Conservation (phyloP, 2,888 invertebrate genomes). For the Lithosia quadra region DNA sequence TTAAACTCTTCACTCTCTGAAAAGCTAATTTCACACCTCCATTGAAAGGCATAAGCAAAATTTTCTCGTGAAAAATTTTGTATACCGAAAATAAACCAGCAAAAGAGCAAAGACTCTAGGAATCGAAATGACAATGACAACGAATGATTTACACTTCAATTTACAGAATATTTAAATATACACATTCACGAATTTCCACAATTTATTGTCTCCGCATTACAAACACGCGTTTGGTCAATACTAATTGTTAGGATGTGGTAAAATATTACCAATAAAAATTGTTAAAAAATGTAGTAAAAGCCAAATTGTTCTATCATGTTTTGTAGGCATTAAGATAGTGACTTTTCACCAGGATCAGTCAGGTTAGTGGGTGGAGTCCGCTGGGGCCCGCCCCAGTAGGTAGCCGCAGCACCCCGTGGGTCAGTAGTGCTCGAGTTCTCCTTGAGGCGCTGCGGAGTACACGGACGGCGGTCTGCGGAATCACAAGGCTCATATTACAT, state of each 20-base stretch:
- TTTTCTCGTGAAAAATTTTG: constrained; percentile 79
- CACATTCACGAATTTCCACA: constrained; percentile 42
- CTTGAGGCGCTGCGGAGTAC: constrained; percentile 78
- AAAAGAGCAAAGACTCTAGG: not conserved
- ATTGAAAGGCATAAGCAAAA: constrained; percentile 73
- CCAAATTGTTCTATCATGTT: constrained; percentile 32
- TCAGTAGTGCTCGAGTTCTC: constrained; percentile 81
- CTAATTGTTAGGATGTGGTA: constrained; percentile 39
- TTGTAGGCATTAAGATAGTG: constrained; percentile 45
- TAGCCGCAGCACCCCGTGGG: constrained; percentile 70
- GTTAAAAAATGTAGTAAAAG: constrained; percentile 49
- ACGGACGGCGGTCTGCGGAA: constrained; percentile 79
- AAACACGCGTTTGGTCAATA: constrained; percentile 56
- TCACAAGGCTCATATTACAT: not conserved
- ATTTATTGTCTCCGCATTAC: constrained; percentile 58
- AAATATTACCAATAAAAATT: constrained; percentile 46
- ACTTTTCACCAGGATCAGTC: constrained; percentile 61
- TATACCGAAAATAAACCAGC: constrained; percentile 59
- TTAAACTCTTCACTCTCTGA: constrained; percentile 73
- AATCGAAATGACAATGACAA: constrained; percentile 4
- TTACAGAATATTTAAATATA: constrained; percentile 37
- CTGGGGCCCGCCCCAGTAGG: constrained; percentile 55
- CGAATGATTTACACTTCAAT: constrained; percentile 25
- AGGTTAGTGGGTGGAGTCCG: constrained; percentile 45
- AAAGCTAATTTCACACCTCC: constrained; percentile 75